Evolutionary conservation across 2,888 invertebrate species (phyloP).

Genomic region (Lycaena phlaeas): DNA sequence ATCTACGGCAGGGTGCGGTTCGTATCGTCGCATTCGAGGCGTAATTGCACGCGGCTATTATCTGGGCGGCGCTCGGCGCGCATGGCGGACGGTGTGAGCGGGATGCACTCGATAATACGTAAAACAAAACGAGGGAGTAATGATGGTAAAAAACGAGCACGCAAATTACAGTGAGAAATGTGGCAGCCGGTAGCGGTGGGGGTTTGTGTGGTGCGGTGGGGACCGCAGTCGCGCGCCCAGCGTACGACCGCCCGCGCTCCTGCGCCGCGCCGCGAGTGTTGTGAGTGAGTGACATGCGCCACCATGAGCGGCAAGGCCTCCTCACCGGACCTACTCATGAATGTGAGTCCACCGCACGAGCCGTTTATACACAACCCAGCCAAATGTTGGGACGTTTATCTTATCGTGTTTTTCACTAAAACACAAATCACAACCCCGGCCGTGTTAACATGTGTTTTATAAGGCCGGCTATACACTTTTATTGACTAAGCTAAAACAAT

Average conservation of each 20-base stretch:
- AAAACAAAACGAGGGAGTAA: constrained; percentile 74
- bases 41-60: constrained; percentile 70
- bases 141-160: constrained; percentile 73
- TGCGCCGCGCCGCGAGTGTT: constrained; percentile 55
- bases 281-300: constrained; percentile 64
- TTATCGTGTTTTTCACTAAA: too few relatives aligned
- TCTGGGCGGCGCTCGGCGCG: constrained; percentile 68
- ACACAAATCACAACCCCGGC: too few relatives aligned
- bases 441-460: too few relatives aligned
- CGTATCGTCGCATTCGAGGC: constrained; percentile 20
- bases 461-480: too few relatives aligned
- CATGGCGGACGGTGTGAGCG: constrained; percentile 72
- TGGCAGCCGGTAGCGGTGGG: constrained; percentile 73
- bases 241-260: constrained; percentile 59
- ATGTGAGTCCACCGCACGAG: constrained; percentile 54
- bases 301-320: constrained; percentile 66
- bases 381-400: neutral
- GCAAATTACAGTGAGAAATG: constrained; percentile 74
- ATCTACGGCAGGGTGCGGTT: constrained; percentile 11
- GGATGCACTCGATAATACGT: constrained; percentile 74
- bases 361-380: constrained; percentile 16
- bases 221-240: too few relatives aligned
- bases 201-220: constrained; percentile 48
- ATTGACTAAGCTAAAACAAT: too few relatives aligned
- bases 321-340: constrained; percentile 71